Conservation (phyloP, 2,797 vertebrate species). For the Enteromius treurensis region DNA sequence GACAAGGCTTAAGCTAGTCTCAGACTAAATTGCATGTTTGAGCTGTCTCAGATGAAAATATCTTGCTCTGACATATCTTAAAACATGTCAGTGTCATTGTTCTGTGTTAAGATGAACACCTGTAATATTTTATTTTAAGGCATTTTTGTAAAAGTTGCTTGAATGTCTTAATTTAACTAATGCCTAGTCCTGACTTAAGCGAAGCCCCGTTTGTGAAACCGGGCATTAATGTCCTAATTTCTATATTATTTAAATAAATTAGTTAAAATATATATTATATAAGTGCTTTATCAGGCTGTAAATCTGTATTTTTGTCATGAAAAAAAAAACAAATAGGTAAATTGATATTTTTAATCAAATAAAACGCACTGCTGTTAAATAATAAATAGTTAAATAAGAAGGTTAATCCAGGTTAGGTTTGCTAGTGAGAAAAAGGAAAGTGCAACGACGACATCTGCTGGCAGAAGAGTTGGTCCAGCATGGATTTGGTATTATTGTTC, state of each 20-base stretch:
- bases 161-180: too few relatives aligned
- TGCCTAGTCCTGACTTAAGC: too few relatives aligned
- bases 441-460: constrained; percentile 36
- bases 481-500: neutral
- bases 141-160: too few relatives aligned
- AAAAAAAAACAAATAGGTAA: neutral
- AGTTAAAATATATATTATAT: neutral
- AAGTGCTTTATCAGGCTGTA: neutral
- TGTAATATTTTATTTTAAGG: too few relatives aligned
- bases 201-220: too few relatives aligned
- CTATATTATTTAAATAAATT: neutral
- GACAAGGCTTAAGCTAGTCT: too few relatives aligned
- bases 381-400: neutral
- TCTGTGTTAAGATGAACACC: too few relatives aligned
- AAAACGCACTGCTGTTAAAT: neutral
- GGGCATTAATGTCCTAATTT: neutral
- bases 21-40: too few relatives aligned
- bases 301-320: neutral
- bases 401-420: neutral
- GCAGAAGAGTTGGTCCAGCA: neutral
- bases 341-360: neutral
- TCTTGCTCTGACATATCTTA: too few relatives aligned
- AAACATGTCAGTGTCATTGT: too few relatives aligned
- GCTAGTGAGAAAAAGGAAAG: neutral
- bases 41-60: too few relatives aligned